phyloP scores from a whole-genome alignment of 2,888 invertebrate genomes.

The Eutolmus rufibarbis region DNA sequence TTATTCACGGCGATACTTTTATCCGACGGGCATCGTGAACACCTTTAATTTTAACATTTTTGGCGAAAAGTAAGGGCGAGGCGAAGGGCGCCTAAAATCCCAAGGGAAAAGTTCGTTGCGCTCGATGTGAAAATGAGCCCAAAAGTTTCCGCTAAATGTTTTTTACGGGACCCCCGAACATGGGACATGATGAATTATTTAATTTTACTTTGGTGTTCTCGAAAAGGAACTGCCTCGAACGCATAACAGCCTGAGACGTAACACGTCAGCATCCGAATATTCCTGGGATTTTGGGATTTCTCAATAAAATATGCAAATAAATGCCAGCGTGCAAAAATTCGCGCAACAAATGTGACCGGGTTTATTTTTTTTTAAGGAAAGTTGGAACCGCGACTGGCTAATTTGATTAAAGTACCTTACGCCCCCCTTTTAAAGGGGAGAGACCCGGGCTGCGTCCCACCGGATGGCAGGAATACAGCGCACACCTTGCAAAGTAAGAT shows the following conservation, averaged over 20 bases:
- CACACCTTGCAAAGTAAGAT: neutral
- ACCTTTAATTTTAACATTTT: slow-evolving; percentile 13
- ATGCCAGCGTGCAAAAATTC: neutral
- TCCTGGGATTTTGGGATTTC: neutral
- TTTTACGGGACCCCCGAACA: neutral
- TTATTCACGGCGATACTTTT: neutral
- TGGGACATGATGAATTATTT: neutral
- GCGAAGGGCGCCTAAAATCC: neutral
- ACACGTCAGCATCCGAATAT: neutral
- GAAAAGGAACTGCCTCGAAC: neutral
- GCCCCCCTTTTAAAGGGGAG: neutral
- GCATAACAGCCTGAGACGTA: neutral
- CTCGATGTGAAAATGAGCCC: neutral
- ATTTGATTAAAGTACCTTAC: neutral
- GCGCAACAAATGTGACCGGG: neutral
- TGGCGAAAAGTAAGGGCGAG: neutral
- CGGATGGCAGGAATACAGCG: neutral
- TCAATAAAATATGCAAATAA: neutral
- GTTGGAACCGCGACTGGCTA: neutral
- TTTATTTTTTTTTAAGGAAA: neutral
- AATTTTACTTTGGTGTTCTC: neutral
- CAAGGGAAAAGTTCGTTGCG: neutral
- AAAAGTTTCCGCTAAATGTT: neutral
- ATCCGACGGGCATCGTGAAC: neutral
- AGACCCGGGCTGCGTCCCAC: neutral